Evolutionary conservation across 2,113 vertebrate genomes (phyloP).

Genomic region (Albula goreensis): DNA sequence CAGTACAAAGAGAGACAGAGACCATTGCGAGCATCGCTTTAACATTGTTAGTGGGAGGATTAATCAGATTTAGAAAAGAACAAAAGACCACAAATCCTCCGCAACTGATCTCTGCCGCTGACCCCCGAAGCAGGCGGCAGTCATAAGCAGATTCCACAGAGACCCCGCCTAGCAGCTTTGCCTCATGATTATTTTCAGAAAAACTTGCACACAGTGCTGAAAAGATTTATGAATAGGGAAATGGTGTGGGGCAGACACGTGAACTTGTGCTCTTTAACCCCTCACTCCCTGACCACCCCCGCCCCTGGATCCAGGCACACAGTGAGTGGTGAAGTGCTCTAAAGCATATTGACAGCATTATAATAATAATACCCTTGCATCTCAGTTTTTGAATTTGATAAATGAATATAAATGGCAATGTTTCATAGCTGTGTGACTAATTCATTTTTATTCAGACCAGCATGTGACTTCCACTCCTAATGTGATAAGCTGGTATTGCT

Average conservation of each 20-base stretch:
- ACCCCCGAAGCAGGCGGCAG: not conserved
- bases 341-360: too few species aligned
- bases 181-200: not conserved
- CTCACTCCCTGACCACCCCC: too few species aligned
- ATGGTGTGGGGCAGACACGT: not conserved
- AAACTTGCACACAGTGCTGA: not conserved
- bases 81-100: not conserved
- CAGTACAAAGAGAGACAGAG: not conserved
- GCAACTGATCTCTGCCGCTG: not conserved
- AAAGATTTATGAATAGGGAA: constrained; percentile 2
- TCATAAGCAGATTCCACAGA: not conserved
- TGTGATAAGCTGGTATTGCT: too few species aligned
- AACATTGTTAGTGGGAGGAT: constrained; percentile 1
- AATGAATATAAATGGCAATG: too few species aligned
- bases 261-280: too few species aligned
- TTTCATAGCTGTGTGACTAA: too few species aligned
- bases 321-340: not conserved
- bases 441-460: too few species aligned
- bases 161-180: not conserved
- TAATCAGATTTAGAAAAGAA: constrained; percentile 11
- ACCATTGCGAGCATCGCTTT: not conserved
- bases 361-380: too few species aligned
- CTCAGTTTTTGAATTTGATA: too few species aligned
- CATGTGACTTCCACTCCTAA: too few species aligned
- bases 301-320: not conserved